These are phyloP conservation scores for Hylaeus anthracinus DNA, from an alignment of 1,140 invertebrate genomes.

Conservation along the genomic window DNA sequence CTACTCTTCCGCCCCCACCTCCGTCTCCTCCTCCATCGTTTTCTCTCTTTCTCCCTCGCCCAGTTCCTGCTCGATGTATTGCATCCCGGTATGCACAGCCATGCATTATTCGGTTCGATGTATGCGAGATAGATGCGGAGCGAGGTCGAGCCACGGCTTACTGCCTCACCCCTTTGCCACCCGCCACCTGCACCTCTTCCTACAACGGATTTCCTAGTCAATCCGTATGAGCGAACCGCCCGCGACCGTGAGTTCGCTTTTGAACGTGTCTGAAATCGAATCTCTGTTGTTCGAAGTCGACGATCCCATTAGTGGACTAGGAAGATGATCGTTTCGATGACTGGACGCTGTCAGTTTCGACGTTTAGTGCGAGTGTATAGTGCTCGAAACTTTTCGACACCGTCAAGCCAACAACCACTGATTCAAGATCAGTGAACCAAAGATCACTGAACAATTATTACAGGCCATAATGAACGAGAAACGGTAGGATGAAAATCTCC, in stretches of 20 bases:
- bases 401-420: too few relatives aligned
- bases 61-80: conserved; percentile 61
- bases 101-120: conserved; percentile 66
- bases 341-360: too few relatives aligned
- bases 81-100: conserved; percentile 62
- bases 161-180: conserved; percentile 21
- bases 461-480: too few relatives aligned
- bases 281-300: not conserved
- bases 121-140: conserved; percentile 64
- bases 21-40: conserved; percentile 24
- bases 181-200: conserved; percentile 34
- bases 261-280: not conserved
- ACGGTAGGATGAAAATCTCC: too few relatives aligned
- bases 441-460: too few relatives aligned
- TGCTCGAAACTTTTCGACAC: too few relatives aligned
- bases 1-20: conserved; percentile 14
- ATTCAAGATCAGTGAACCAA: too few relatives aligned
- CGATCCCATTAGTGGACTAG: not conserved
- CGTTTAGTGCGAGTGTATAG: too few relatives aligned
- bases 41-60: conserved; percentile 17
- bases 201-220: conserved; percentile 29
- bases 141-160: conserved; percentile 54
- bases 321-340: too few relatives aligned
- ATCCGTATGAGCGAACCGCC: conserved; percentile 25
- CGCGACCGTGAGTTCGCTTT: conserved; percentile 31